Conservation (phyloP, 2,888 invertebrate species). For the Netelia melanura region DNA sequence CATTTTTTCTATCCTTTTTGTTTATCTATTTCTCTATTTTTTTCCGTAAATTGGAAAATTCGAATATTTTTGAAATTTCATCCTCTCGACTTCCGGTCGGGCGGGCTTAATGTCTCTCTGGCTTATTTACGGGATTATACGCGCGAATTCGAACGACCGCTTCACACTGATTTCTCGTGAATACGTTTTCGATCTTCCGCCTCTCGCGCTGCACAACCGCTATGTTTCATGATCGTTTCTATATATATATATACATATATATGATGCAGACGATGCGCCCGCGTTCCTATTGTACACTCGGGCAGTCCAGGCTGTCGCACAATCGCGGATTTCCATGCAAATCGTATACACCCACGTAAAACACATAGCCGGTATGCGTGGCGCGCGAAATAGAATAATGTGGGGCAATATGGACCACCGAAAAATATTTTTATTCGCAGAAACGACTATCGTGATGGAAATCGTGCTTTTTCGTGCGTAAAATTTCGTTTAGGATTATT, state of each 20-base stretch:
- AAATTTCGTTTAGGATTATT: too few species aligned
- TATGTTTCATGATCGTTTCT: conserved; percentile 10
- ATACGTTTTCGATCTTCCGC: conserved; percentile 21
- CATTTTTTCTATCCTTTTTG: neutral
- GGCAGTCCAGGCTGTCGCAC: conserved; percentile 49
- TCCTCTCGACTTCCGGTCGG: neutral
- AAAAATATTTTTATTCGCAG: too few species aligned
- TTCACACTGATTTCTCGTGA: neutral
- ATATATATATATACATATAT: neutral
- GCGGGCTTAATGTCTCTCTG: neutral
- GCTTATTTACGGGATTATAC: conserved; percentile 17
- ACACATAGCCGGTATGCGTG: neutral
- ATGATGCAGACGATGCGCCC: neutral
- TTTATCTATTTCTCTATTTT: too few species aligned
- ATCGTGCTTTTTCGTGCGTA: too few species aligned
- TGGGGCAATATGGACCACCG: too few species aligned
- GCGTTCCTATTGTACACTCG: conserved; percentile 50
- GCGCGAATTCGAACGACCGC: conserved; percentile 26
- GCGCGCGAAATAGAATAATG: neutral
- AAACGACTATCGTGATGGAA: too few species aligned
- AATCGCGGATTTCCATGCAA: conserved; percentile 60
- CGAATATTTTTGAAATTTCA: neutral
- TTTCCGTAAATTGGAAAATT: neutral
- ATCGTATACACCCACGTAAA: conserved; percentile 31
- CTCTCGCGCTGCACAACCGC: conserved; percentile 1